phyloP scores from a whole-genome alignment of 2,113 vertebrate species.

The Engystomops pustulosus region DNA sequence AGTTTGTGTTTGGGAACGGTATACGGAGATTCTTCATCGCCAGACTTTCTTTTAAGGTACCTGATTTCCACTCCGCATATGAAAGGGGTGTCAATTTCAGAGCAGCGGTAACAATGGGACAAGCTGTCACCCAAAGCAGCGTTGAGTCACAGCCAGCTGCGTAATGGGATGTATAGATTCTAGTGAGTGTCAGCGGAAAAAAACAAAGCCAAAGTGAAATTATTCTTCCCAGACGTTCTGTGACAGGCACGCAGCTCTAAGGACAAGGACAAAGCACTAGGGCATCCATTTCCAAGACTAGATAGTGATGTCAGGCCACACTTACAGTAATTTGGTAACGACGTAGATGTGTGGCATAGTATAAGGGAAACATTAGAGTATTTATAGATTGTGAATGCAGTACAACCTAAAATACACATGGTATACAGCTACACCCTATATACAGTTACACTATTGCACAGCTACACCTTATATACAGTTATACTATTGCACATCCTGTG shows the following conservation, averaged over 20 bases:
- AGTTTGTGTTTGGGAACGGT: not conserved
- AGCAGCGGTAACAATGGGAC: conserved; percentile 26
- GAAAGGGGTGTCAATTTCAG: conserved; percentile 20
- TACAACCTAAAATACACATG: not conserved
- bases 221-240: not conserved
- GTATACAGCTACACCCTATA: not conserved
- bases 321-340: not conserved
- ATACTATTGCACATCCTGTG: not conserved
- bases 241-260: not conserved
- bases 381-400: not conserved
- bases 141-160: conserved; percentile 37
- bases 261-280: conserved; percentile 31
- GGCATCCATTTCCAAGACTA: not conserved
- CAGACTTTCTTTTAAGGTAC: not conserved
- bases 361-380: not conserved
- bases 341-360: not conserved
- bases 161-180: conserved; percentile 31
- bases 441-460: not conserved
- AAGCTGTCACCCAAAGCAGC: conserved; percentile 38
- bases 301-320: conserved; percentile 10
- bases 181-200: conserved; percentile 38
- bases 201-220: not conserved
- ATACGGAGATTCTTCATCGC: not conserved
- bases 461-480: not conserved
- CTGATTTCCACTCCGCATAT: not conserved